Percentiles rank a stretch among this genome's conserved stretches.
Evolutionary conservation across 2,797 vertebrate species (phyloP).

Genomic region (Anguilla pacifica): DNA sequence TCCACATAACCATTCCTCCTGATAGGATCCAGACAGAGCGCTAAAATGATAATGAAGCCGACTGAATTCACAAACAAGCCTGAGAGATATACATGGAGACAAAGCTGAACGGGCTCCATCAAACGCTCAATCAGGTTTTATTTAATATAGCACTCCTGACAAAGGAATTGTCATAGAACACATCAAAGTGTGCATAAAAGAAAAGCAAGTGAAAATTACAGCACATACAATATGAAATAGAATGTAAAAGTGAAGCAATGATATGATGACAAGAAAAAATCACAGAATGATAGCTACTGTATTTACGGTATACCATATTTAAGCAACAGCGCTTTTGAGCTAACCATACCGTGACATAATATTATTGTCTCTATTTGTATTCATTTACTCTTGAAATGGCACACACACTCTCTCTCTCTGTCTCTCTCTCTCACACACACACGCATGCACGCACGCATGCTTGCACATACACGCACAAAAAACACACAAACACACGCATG

Average conservation of each 20-base stretch:
- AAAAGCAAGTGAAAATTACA: background rate
- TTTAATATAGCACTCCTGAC: background rate
- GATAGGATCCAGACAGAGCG: slow-evolving; percentile 26
- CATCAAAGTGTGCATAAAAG: slow-evolving; percentile 1
- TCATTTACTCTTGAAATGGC: background rate
- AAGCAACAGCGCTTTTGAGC: background rate
- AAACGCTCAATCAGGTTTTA: slow-evolving; percentile 3
- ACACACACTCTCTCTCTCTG: background rate
- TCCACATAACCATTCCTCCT: slow-evolving; percentile 26
- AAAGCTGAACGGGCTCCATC: background rate
- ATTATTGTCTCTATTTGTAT: background rate
- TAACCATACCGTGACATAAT: background rate
- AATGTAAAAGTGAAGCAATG: background rate
- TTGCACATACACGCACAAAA: background rate
- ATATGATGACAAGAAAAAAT: background rate
- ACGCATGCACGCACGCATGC: background rate
- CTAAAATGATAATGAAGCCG: slow-evolving; percentile 25
- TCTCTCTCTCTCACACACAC: background rate
- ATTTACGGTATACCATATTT: background rate
- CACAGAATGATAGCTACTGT: background rate
- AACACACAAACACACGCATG: too few relatives aligned
- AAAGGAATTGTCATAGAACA: slow-evolving; percentile 1
- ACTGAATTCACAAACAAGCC: slow-evolving; percentile 11
- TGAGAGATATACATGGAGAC: slow-evolving; percentile 8
- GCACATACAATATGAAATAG: background rate